A percentile compares a stretch with the other conserved stretches of the same genome.
Conservation (phyloP, 2,797 vertebrate genomes). For the Acanthurus leucopareius region DNA sequence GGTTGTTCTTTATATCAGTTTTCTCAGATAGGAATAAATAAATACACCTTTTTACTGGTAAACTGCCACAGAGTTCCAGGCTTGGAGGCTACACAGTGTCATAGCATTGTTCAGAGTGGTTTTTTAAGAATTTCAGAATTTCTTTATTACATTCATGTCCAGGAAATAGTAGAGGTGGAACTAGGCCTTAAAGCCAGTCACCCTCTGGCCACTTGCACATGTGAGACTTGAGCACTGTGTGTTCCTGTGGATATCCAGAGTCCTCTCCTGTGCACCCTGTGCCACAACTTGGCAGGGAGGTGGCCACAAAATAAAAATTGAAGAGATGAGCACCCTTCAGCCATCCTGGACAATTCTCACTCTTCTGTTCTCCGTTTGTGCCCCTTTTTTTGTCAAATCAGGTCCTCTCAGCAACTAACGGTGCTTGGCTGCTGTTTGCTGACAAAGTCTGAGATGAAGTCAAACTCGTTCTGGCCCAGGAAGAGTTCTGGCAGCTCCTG, state of each 20-base stretch:
- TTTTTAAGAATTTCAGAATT: slow-evolving; percentile 78
- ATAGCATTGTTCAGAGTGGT: slow-evolving; percentile 85
- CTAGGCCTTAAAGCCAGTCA: slow-evolving; percentile 40
- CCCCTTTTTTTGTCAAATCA: slow-evolving; percentile 23
- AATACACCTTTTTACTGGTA: slow-evolving; percentile 85
- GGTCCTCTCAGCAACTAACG: slow-evolving; percentile 91
- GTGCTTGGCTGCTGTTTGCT: slow-evolving; percentile 96
- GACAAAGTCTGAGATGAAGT: slow-evolving; percentile 97
- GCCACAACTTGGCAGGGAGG: slow-evolving; percentile 47
- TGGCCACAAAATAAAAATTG: slow-evolving; percentile 63
- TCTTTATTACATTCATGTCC: slow-evolving; percentile 87
- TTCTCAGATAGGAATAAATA: slow-evolving; percentile 86
- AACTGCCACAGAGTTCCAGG: slow-evolving; percentile 77
- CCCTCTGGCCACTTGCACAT: slow-evolving; percentile 61
- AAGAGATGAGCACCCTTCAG: slow-evolving; percentile 57
- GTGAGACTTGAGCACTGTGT: slow-evolving; percentile 50
- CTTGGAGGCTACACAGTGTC: slow-evolving; percentile 82
- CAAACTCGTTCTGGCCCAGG: slow-evolving; percentile 97
- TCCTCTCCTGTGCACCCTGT: slow-evolving; percentile 62
- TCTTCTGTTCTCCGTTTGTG: slow-evolving; percentile 40
- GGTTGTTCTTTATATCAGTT: slow-evolving; percentile 78
- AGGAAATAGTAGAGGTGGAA: slow-evolving; percentile 68
- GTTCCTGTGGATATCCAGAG: slow-evolving; percentile 73
- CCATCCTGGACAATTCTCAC: slow-evolving; percentile 60
- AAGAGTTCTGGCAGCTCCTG: slow-evolving; percentile 97